Evolutionary conservation across 2,113 vertebrate species (phyloP).

Genomic region (Nothocercus julius): DNA sequence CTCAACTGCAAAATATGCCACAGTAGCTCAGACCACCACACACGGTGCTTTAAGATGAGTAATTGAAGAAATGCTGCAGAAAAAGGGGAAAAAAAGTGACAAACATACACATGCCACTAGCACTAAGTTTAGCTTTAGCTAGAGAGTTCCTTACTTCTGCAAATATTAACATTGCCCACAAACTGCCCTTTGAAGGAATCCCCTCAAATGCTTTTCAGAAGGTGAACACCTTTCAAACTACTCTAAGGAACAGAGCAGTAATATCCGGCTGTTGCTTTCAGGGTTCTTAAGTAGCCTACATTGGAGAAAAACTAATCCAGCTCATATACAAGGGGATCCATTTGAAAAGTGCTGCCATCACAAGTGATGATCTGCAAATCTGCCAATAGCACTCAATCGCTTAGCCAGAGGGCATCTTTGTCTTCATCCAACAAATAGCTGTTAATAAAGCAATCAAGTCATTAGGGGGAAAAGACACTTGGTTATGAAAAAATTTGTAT

Average conservation of each 20-base stretch:
- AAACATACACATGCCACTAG: background rate
- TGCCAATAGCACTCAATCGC: background rate
- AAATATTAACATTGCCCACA: background rate
- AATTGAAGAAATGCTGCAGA: background rate
- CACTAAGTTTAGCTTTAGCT: background rate
- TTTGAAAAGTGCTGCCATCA: background rate
- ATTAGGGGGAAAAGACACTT: background rate
- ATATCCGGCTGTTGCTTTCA: background rate
- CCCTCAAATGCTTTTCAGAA: background rate
- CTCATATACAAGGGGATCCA: background rate
- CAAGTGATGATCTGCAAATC: background rate
- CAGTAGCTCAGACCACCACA: constrained; percentile 1
- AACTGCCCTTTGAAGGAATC: background rate
- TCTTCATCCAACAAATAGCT: background rate
- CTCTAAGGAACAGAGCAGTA: background rate
- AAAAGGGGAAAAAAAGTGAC: background rate
- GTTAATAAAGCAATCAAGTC: background rate
- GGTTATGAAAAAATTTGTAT: background rate
- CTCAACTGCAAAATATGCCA: background rate
- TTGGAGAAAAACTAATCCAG: background rate
- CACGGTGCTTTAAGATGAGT: background rate
- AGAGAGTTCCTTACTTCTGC: background rate
- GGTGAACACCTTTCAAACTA: background rate
- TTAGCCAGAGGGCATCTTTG: background rate
- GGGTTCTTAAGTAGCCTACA: background rate